phyloP scores from a whole-genome alignment of 2,888 invertebrate species.

The Tyria jacobaeae region DNA sequence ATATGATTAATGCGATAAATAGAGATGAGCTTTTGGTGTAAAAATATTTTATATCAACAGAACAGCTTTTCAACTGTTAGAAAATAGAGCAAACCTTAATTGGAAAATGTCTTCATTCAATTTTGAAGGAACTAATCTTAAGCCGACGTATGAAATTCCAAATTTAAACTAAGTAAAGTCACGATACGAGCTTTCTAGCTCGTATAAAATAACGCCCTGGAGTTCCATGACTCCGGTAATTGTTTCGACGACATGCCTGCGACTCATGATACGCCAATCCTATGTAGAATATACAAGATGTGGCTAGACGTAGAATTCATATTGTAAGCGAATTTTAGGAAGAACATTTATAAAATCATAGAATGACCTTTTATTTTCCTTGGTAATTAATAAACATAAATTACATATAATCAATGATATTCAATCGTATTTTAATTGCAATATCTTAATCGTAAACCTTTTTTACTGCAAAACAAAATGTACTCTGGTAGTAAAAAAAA shows the following conservation, averaged over 20 bases:
- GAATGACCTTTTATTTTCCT: no score
- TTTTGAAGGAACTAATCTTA: background rate
- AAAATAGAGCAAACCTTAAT: background rate
- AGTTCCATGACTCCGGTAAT: slow-evolving; percentile 44
- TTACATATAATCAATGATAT: no score
- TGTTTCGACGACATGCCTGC: slow-evolving; percentile 58
- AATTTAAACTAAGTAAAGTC: slow-evolving; percentile 12
- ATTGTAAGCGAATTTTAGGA: slow-evolving; percentile 1
- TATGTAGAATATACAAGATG: slow-evolving; percentile 1
- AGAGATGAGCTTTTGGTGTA: no score
- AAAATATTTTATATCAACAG: background rate
- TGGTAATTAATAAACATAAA: no score
- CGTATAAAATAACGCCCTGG: slow-evolving; percentile 50
- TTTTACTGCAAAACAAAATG: no score
- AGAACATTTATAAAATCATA: background rate
- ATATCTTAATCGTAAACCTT: no score
- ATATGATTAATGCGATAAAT: no score
- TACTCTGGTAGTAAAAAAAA: no score
- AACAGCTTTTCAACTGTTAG: background rate
- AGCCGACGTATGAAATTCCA: slow-evolving; percentile 1
- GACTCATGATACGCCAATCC: slow-evolving; percentile 48
- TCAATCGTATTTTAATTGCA: no score
- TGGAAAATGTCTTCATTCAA: background rate
- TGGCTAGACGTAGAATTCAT: slow-evolving; percentile 12
- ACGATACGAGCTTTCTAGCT: slow-evolving; percentile 18